A percentile compares a stretch with the other conserved stretches of the same genome.
Conservation (phyloP, 2,888 invertebrate genomes). For the Nemurella pictetii region DNA sequence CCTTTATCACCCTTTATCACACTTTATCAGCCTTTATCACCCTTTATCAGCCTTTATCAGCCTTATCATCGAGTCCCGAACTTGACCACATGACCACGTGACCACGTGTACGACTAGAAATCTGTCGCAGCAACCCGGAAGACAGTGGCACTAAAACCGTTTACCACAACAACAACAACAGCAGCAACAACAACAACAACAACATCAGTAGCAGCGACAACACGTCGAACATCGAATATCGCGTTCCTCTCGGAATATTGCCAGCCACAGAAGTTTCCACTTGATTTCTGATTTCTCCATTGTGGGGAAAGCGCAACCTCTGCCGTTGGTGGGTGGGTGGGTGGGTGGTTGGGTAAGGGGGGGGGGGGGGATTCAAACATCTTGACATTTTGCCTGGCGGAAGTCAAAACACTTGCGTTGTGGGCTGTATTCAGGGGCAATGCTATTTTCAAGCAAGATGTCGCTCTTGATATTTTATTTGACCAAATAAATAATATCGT, state of each 20-base stretch:
- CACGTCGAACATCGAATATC: neutral
- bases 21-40: neutral
- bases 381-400: too few relatives aligned
- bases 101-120: too few relatives aligned
- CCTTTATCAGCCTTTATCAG: neutral
- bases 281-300: neutral
- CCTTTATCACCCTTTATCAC: neutral
- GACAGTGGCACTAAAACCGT: neutral
- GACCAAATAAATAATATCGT: neutral
- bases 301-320: too few relatives aligned
- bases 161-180: neutral
- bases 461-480: neutral
- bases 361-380: too few relatives aligned
- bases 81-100: neutral
- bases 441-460: neutral
- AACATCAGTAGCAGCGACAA: neutral
- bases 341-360: too few relatives aligned
- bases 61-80: neutral
- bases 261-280: neutral
- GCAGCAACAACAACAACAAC: neutral
- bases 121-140: neutral
- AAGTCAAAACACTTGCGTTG: neutral
- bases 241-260: too few relatives aligned
- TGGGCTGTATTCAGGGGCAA: neutral
- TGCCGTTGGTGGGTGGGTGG: too few relatives aligned